phyloP scores from a whole-genome alignment of 2,113 vertebrate genomes.

The Artemisiospiza belli region DNA sequence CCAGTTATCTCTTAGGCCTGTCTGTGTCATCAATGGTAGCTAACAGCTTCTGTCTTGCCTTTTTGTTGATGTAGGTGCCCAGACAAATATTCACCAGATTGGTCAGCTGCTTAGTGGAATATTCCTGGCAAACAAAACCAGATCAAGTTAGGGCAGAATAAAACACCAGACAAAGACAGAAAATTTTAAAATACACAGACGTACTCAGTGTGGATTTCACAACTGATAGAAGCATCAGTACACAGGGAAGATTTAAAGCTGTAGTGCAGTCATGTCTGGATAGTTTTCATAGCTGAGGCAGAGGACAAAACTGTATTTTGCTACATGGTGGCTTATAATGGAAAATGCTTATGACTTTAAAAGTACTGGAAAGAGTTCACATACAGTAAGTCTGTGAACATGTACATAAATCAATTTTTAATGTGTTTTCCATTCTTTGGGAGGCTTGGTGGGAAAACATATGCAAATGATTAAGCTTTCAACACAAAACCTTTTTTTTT shows the following conservation, averaged over 20 bases:
- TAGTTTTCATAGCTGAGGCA: not conserved
- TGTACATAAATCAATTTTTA: not conserved
- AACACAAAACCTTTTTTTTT: not conserved
- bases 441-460: not conserved
- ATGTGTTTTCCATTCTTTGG: conserved; percentile 24
- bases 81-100: conserved; percentile 97
- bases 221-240: not conserved
- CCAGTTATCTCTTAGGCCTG: conserved; percentile 91
- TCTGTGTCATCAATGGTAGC: conserved; percentile 95
- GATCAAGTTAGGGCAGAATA: not conserved
- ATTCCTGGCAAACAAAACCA: conserved; percentile 84
- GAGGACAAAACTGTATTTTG: not conserved
- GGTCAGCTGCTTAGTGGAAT: conserved; percentile 95
- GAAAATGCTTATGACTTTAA: not conserved
- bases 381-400: conserved; percentile 7
- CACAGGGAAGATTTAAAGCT: not conserved
- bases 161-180: not conserved
- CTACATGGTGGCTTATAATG: not conserved
- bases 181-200: not conserved
- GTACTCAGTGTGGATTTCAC: not conserved
- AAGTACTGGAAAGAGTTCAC: not conserved
- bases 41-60: conserved; percentile 94
- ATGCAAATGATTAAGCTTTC: not conserved
- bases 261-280: not conserved
- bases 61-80: conserved; percentile 98